phyloP scores from a whole-genome alignment of 30 jellyfish, hydroid and myxozoan species.

The Aurelia coerulea region DNA sequence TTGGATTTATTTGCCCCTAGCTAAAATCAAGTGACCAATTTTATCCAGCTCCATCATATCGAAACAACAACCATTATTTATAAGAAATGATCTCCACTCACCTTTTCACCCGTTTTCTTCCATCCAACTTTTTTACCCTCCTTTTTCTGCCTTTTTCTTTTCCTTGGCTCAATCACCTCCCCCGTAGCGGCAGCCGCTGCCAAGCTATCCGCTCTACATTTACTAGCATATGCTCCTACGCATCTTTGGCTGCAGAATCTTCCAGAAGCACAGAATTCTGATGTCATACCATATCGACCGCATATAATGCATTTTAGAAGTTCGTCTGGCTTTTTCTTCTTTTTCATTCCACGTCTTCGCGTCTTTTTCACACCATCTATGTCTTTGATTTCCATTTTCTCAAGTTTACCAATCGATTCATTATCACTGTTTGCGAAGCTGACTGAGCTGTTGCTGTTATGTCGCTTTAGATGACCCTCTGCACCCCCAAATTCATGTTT shows the following conservation, averaged over 20 bases:
- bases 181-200: conserved; percentile 94
- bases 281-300: conserved; percentile 90
- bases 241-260: conserved; percentile 98
- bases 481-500: no score
- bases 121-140: conserved; percentile 47
- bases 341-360: conserved; percentile 65
- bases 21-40: no score
- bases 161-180: conserved; percentile 71
- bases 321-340: conserved; percentile 78
- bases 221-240: conserved; percentile 99
- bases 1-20: no score
- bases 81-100: neutral
- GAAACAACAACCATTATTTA: neutral
- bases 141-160: conserved; percentile 59
- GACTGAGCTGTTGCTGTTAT: conserved; percentile 49
- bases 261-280: conserved; percentile 99
- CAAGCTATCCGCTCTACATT: conserved; percentile 90
- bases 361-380: conserved; percentile 20
- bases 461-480: neutral
- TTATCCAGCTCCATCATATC: no score
- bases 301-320: conserved; percentile 91
- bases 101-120: conserved; percentile 45
- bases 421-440: conserved; percentile 26
- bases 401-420: neutral
- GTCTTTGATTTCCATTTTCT: neutral